phyloP scores from a whole-genome alignment of 2,797 vertebrate species.

The Psittacula derbiana region DNA sequence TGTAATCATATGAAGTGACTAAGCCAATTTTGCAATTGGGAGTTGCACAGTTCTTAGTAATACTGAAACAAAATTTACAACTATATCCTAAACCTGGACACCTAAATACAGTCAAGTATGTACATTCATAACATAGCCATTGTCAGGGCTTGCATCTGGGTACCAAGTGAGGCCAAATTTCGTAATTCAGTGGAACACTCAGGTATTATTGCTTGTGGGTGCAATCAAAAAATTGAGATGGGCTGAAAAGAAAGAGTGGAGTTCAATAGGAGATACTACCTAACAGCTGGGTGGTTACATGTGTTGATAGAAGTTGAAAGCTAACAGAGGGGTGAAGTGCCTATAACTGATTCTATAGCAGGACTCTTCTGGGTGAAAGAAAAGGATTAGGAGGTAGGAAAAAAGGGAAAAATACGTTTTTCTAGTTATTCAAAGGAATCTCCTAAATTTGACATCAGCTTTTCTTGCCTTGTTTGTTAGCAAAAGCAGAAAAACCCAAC shows the following conservation, averaged over 20 bases:
- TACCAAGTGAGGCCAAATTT: neutral
- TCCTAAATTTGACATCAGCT: conserved; percentile 18
- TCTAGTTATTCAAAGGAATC: neutral
- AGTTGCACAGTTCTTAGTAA: neutral
- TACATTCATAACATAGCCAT: neutral
- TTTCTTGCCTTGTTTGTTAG: conserved; percentile 51
- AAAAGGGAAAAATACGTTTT: neutral
- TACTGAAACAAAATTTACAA: neutral
- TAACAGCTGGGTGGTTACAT: neutral
- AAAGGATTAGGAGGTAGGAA: neutral
- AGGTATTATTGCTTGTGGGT: neutral
- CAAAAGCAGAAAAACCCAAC: neutral
- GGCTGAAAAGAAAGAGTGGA: neutral
- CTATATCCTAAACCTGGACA: neutral
- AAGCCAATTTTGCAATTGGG: neutral
- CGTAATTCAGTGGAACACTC: neutral
- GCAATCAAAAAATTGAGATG: neutral
- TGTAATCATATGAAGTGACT: neutral
- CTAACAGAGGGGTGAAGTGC: neutral
- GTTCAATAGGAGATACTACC: neutral
- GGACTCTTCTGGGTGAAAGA: neutral
- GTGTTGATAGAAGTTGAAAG: neutral
- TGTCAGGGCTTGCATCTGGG: neutral
- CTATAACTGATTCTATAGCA: neutral
- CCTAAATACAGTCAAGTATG: neutral